These are phyloP conservation scores for Apteryx owenii DNA, from an alignment of 2,113 vertebrate genomes.

Conservation along the genomic window DNA sequence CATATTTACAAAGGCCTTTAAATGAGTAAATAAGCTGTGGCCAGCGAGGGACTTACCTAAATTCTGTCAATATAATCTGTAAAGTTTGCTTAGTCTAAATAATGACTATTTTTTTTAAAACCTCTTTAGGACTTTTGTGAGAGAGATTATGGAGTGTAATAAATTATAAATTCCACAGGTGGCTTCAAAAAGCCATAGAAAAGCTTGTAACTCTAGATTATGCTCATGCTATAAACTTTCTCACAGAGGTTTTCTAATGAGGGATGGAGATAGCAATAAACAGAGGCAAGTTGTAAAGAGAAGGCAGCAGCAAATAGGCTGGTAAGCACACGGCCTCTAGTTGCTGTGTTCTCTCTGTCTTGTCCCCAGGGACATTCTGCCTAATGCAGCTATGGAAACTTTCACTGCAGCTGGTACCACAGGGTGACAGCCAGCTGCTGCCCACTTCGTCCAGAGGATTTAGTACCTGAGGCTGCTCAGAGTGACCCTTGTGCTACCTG, in stretches of 20 bases:
- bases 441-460: fast-evolving
- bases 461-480: neutral
- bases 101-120: neutral
- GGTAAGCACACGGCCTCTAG: neutral
- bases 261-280: neutral
- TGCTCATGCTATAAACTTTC: neutral
- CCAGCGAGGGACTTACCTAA: neutral
- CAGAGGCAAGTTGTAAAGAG: neutral
- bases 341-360: neutral
- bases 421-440: neutral
- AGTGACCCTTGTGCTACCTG: neutral
- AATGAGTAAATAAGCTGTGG: neutral
- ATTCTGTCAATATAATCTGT: neutral
- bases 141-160: neutral
- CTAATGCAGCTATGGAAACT: neutral
- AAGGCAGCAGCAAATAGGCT: neutral
- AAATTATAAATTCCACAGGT: neutral
- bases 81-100: neutral
- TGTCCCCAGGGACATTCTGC: neutral
- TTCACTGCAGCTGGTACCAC: neutral
- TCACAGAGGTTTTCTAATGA: neutral
- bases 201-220: neutral
- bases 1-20: neutral
- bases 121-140: neutral
- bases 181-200: neutral